Conservation (phyloP, 2,113 vertebrate species). For the Callipepla californica region DNA sequence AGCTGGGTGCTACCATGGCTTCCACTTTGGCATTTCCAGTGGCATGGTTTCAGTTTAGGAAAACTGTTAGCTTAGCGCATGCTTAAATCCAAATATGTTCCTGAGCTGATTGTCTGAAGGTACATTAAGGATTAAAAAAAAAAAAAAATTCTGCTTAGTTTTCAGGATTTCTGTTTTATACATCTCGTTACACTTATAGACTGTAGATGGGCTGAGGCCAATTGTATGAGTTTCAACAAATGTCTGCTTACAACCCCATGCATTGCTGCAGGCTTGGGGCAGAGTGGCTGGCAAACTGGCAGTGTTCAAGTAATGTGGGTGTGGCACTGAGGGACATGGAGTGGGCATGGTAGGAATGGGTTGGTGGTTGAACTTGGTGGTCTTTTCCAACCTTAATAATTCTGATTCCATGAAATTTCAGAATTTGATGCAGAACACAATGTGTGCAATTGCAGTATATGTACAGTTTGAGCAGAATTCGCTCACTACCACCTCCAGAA, state of each 20-base stretch:
- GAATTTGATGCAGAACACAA: not conserved
- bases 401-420: not conserved
- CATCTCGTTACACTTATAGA: not conserved
- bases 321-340: too few relatives aligned
- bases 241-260: too few relatives aligned
- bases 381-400: too few relatives aligned
- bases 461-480: not conserved
- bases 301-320: too few relatives aligned
- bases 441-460: not conserved
- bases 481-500: not conserved
- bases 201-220: too few relatives aligned
- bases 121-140: not conserved
- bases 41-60: not conserved
- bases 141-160: not conserved
- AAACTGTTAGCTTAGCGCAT: not conserved
- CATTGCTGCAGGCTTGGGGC: too few relatives aligned
- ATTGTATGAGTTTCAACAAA: too few relatives aligned
- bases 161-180: not conserved
- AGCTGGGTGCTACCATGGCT: not conserved
- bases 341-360: too few relatives aligned
- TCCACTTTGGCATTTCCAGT: not conserved
- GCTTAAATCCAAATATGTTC: not conserved
- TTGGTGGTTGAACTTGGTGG: too few relatives aligned
- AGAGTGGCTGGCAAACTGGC: too few relatives aligned
- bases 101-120: not conserved